Evolutionary conservation across 2,113 vertebrate species (phyloP).

Genomic region (Sialia sialis): DNA sequence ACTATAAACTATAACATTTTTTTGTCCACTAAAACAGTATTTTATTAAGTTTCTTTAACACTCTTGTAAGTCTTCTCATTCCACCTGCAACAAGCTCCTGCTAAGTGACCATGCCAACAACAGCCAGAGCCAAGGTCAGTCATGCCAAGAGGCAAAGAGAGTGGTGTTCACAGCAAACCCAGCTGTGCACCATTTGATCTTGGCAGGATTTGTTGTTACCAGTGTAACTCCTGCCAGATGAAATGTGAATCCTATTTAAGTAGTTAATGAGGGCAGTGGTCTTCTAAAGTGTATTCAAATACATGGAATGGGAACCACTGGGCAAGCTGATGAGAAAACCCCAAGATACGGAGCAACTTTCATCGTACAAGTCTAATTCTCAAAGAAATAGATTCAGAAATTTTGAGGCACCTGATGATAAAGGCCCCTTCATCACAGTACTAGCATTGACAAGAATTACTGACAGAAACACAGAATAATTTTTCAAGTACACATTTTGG

Average conservation of each 20-base stretch:
- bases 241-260: not conserved
- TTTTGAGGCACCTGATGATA: not conserved
- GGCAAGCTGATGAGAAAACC: not conserved
- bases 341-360: not conserved
- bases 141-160: rapidly evolving
- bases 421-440: not conserved
- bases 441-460: not conserved
- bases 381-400: not conserved
- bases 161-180: not conserved
- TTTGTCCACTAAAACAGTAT: not conserved
- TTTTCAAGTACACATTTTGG: not conserved
- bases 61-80: not conserved
- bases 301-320: not conserved
- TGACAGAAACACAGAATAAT: not conserved
- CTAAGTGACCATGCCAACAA: not conserved
- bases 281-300: not conserved
- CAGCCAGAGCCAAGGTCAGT: not conserved
- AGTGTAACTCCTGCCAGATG: not conserved
- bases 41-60: not conserved
- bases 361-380: not conserved
- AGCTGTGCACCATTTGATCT: not conserved
- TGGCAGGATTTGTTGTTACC: not conserved
- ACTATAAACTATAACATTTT: not conserved
- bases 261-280: not conserved
- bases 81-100: not conserved